Evolutionary conservation across 2,113 vertebrate species (phyloP).

Genomic region (Chionodraco myersi): DNA sequence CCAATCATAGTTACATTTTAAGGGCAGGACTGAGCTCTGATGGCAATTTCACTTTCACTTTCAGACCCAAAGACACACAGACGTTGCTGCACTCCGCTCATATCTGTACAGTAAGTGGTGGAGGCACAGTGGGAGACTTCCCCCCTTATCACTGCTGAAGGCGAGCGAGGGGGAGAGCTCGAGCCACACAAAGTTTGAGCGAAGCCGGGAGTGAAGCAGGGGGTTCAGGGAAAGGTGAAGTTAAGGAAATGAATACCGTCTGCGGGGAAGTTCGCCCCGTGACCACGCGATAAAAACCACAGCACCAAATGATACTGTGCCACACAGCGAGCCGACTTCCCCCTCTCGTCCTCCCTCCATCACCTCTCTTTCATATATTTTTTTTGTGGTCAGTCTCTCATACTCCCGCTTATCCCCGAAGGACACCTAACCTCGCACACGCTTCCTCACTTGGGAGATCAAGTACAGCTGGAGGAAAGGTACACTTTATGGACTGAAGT

Average conservation of each 20-base stretch:
- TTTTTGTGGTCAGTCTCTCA: conserved; percentile 46
- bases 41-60: neutral
- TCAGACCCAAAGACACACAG: neutral
- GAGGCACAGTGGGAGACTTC: conserved; percentile 31
- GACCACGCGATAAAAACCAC: conserved; percentile 75
- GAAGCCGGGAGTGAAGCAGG: conserved; percentile 40
- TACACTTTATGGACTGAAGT: conserved; percentile 15
- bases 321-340: conserved; percentile 53
- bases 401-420: conserved; percentile 37
- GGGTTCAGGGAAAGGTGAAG: conserved; percentile 84
- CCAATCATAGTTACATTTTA: neutral
- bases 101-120: conserved; percentile 5
- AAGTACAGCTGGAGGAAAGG: conserved; percentile 31
- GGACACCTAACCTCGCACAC: conserved; percentile 45
- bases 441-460: conserved; percentile 42
- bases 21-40: neutral
- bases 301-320: conserved; percentile 64
- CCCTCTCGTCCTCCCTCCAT: neutral
- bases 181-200: conserved; percentile 51
- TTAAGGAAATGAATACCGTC: conserved; percentile 81
- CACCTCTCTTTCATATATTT: conserved; percentile 19
- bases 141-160: conserved; percentile 36
- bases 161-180: conserved; percentile 1
- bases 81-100: neutral
- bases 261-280: conserved; percentile 77